These are phyloP conservation scores for Lasioglossum albipes DNA, from an alignment of 1,140 invertebrate genomes.

Conservation along the genomic window DNA sequence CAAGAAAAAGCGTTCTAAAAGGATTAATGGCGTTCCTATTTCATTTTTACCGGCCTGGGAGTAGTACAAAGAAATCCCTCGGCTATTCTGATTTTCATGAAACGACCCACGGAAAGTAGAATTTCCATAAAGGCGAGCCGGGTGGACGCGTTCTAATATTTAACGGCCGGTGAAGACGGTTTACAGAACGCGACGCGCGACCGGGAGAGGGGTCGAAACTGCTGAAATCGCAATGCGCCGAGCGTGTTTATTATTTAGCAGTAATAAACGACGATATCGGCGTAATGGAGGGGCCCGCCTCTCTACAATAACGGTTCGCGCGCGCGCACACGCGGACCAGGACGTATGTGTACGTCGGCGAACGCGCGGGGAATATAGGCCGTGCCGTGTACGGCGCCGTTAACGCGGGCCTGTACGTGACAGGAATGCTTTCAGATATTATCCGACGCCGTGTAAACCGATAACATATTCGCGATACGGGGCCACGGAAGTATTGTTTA, in stretches of 20 bases:
- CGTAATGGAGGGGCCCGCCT: neutral
- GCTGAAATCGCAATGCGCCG: neutral
- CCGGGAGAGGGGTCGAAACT: too few species aligned
- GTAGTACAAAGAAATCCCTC: too few species aligned
- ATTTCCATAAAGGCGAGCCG: too few species aligned
- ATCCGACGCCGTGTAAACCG: constrained; percentile 18
- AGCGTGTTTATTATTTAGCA: constrained; percentile 18
- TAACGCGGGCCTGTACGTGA: constrained; percentile 29
- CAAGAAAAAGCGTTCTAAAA: too few species aligned
- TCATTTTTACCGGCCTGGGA: too few species aligned
- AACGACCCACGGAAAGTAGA: too few species aligned
- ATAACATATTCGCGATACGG: constrained; percentile 33
- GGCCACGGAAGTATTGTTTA: constrained; percentile 31
- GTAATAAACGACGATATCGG: neutral
- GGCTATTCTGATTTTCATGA: too few species aligned
- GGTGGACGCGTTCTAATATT: too few species aligned
- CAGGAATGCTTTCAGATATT: constrained; percentile 38
- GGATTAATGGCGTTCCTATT: too few species aligned
- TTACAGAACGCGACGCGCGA: too few species aligned
- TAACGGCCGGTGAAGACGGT: too few species aligned
- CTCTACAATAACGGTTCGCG: constrained; percentile 3
- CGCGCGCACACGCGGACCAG: neutral
- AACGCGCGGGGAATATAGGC: constrained; percentile 24
- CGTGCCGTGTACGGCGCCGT: neutral
- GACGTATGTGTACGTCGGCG: neutral